Conservation (phyloP, 2,888 invertebrate genomes). For the Lathronympha strigana region DNA sequence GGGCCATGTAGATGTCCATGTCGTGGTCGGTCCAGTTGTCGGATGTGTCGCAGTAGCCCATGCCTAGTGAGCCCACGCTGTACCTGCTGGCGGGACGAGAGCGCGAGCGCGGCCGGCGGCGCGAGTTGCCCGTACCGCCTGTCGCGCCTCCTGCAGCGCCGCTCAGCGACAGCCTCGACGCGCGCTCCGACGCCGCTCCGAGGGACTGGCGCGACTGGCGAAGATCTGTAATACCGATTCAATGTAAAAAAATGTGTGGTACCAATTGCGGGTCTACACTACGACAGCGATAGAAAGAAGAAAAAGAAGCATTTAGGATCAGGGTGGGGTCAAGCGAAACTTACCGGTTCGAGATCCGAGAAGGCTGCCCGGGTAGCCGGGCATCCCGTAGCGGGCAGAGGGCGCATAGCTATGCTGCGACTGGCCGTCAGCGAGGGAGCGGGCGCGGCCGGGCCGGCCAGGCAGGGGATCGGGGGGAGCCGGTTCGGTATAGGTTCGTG, state of each 20-base stretch:
- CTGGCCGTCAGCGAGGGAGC: slow-evolving; percentile 94
- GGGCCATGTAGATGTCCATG: slow-evolving; percentile 97
- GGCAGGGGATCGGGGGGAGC: slow-evolving; percentile 89
- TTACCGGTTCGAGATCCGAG: slow-evolving; percentile 79
- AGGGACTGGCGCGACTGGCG: slow-evolving; percentile 94
- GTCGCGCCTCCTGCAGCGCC: slow-evolving; percentile 86
- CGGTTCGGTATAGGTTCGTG: slow-evolving; percentile 90
- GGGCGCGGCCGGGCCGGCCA: slow-evolving; percentile 89
- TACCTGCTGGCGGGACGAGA: slow-evolving; percentile 92
- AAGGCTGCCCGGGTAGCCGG: slow-evolving; percentile 89
- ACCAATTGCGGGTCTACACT: slow-evolving; percentile 40
- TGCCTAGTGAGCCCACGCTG: slow-evolving; percentile 91
- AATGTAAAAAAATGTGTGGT: background rate
- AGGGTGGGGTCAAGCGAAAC: slow-evolving; percentile 49
- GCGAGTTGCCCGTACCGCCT: slow-evolving; percentile 85
- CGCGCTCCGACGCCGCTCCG: slow-evolving; percentile 91
- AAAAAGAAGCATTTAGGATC: slow-evolving; percentile 47
- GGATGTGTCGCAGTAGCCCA: slow-evolving; percentile 95
- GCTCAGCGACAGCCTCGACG: slow-evolving; percentile 90
- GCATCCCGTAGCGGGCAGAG: slow-evolving; percentile 90
- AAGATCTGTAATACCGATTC: slow-evolving; percentile 85
- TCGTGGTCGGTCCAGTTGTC: slow-evolving; percentile 98
- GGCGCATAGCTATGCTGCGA: slow-evolving; percentile 95
- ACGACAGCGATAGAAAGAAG: slow-evolving; percentile 36
- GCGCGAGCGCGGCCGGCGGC: slow-evolving; percentile 90